Conservation (phyloP, 1,140 invertebrate species). For the Drosophila parabipectinata region DNA sequence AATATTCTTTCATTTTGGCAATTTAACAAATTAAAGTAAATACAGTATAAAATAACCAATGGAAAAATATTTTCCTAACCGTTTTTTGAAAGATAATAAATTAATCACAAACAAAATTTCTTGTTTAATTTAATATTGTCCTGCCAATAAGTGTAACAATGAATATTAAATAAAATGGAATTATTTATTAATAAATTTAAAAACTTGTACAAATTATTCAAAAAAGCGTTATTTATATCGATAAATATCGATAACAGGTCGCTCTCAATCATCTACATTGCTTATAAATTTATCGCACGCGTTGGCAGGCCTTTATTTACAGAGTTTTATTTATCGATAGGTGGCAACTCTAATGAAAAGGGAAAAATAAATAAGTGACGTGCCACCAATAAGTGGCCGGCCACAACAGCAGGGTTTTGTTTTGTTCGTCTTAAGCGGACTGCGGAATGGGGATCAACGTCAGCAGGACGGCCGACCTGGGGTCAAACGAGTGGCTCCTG, state of each 20-base stretch:
- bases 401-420: constrained; percentile 11
- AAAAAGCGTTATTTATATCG: neutral
- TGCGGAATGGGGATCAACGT: constrained; percentile 93
- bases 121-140: too few relatives aligned
- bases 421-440: constrained; percentile 4
- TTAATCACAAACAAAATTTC: neutral
- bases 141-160: too few relatives aligned
- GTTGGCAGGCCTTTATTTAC: too few relatives aligned
- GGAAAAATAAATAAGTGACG: constrained; percentile 17
- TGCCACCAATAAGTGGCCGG: constrained; percentile 28
- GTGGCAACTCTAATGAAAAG: neutral
- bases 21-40: neutral
- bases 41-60: neutral
- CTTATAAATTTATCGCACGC: too few relatives aligned
- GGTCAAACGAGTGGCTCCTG: constrained; percentile 91
- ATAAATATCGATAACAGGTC: neutral
- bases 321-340: neutral
- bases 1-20: constrained; percentile 1
- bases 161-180: too few relatives aligned
- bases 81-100: neutral
- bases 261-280: too few relatives aligned
- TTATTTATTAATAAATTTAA: too few relatives aligned
- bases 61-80: neutral
- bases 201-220: neutral
- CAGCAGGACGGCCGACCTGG: constrained; percentile 92